phyloP scores from a whole-genome alignment of 2,113 vertebrate genomes.

The Oxygymnocypris stewartii region DNA sequence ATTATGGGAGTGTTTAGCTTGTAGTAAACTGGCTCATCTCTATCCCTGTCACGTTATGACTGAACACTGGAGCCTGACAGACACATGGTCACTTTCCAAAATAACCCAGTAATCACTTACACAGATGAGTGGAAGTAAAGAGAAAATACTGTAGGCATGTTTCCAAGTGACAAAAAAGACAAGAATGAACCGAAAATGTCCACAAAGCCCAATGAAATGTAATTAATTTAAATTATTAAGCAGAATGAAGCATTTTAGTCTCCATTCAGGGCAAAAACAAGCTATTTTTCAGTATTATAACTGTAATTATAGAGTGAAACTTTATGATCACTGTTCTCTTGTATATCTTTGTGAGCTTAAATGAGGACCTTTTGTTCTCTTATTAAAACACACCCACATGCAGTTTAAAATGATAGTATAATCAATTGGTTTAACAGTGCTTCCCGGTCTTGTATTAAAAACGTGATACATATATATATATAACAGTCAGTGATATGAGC shows the following conservation, averaged over 20 bases:
- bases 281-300: background rate
- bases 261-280: background rate
- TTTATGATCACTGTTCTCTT: background rate
- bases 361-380: background rate
- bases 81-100: background rate
- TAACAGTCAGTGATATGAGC: constrained; percentile 48
- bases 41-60: background rate
- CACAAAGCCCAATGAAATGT: background rate
- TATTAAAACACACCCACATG: background rate
- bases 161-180: background rate
- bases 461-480: background rate
- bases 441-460: background rate
- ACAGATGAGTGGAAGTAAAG: background rate
- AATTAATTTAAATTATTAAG: background rate
- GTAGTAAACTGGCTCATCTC: background rate
- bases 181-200: background rate
- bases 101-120: background rate
- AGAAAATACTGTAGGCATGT: background rate
- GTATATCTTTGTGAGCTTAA: background rate
- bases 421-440: background rate
- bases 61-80: background rate
- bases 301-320: background rate
- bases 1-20: background rate
- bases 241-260: background rate
- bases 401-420: background rate